These are phyloP conservation scores for Neogale vison DNA, from an alignment of 2,113 vertebrate species.

Conservation along the genomic window DNA sequence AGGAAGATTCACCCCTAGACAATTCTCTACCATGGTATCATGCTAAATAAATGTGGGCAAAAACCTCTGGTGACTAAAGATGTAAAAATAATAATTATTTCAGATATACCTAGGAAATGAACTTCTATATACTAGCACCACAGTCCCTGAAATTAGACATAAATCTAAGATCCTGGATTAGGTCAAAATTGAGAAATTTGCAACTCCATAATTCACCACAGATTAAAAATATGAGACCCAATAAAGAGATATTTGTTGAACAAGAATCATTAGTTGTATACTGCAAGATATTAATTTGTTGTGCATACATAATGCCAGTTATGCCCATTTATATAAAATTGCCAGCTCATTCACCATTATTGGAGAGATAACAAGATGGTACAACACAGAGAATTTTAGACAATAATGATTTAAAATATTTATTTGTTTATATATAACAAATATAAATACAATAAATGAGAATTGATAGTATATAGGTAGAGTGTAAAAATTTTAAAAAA, in stretches of 20 bases:
- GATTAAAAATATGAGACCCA: not conserved
- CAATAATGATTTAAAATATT: not conserved
- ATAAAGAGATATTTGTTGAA: not conserved
- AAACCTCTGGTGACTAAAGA: not conserved
- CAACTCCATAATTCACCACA: not conserved
- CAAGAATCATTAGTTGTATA: not conserved
- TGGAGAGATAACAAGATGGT: not conserved
- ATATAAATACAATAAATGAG: not conserved
- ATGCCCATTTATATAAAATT: not conserved
- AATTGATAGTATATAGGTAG: not conserved
- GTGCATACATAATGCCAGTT: not conserved
- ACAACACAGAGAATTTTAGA: not conserved
- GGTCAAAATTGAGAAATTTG: not conserved
- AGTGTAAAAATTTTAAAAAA: not conserved
- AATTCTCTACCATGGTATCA: not conserved
- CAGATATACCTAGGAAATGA: not conserved
- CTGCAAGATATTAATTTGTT: not conserved
- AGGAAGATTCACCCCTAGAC: not conserved
- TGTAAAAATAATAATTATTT: not conserved
- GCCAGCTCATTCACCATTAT: not conserved
- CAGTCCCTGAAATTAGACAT: not conserved
- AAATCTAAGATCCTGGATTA: not conserved
- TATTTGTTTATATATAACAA: not conserved
- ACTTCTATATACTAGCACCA: not conserved
- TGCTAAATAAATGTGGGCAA: not conserved